Percentiles rank a stretch among this genome's conserved stretches.
Conservation (phyloP, 1,140 invertebrate genomes). For the Alviniconcha marisindica region DNA sequence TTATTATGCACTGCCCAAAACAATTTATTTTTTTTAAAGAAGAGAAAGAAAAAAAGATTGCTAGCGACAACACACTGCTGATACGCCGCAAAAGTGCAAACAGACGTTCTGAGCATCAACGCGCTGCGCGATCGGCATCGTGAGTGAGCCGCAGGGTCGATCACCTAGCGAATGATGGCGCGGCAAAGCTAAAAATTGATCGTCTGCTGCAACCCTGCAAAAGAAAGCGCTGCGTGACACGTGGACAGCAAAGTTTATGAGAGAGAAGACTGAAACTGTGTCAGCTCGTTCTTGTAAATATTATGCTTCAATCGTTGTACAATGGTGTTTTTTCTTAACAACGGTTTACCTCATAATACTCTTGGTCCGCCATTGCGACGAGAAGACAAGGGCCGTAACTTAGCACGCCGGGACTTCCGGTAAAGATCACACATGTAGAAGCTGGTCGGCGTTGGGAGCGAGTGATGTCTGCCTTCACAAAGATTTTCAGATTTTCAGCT, state of each 20-base stretch:
- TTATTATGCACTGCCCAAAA: too few relatives aligned
- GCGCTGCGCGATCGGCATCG: too few relatives aligned
- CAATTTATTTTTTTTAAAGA: too few relatives aligned
- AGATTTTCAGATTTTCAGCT: not conserved
- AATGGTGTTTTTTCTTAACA: constrained; percentile 3
- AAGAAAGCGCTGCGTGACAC: constrained; percentile 6
- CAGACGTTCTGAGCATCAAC: too few relatives aligned
- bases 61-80: too few relatives aligned
- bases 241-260: not conserved
- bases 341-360: constrained; percentile 35
- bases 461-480: not conserved
- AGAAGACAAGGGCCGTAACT: constrained; percentile 15
- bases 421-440: not conserved
- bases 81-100: too few relatives aligned
- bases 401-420: constrained; percentile 1
- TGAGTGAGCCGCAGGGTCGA: constrained; percentile 31
- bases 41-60: too few relatives aligned
- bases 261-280: not conserved
- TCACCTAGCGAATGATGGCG: constrained; percentile 26
- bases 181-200: constrained; percentile 28
- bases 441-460: too few relatives aligned
- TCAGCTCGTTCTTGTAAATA: too few relatives aligned
- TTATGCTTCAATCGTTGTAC: not conserved
- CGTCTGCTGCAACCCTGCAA: not conserved
- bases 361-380: constrained; percentile 33